Percentiles rank a stretch among this genome's conserved stretches.
Evolutionary conservation across 2,888 invertebrate genomes (phyloP).

Genomic region (Malthinus flaveolus): DNA sequence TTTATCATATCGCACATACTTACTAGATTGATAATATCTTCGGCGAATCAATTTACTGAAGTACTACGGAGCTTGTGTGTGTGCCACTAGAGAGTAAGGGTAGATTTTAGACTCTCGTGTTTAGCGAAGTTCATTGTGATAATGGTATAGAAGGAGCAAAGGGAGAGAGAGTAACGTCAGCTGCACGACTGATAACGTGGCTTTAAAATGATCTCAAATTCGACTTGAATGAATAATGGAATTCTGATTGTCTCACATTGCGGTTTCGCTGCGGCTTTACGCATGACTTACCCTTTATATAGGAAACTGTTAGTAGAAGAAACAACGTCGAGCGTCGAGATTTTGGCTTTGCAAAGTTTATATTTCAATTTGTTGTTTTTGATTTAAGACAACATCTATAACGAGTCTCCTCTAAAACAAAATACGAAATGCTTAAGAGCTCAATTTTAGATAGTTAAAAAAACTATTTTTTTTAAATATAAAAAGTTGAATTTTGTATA

Average conservation of each 20-base stretch:
- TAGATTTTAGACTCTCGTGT: conserved; percentile 10
- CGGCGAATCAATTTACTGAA: not conserved
- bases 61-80: not conserved
- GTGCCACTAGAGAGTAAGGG: conserved; percentile 18
- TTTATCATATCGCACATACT: too few species aligned
- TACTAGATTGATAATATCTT: too few species aligned
- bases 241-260: conserved; percentile 29
- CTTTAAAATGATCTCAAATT: conserved; percentile 28
- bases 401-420: too few species aligned
- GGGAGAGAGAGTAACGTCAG: conserved; percentile 21
- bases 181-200: conserved; percentile 28
- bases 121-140: conserved; percentile 28
- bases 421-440: too few species aligned
- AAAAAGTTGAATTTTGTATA: too few species aligned
- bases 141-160: conserved; percentile 15
- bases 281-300: conserved; percentile 19
- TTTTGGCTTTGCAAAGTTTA: conserved; percentile 1
- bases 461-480: too few species aligned
- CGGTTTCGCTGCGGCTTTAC: conserved; percentile 20
- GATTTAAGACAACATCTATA: not conserved
- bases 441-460: too few species aligned
- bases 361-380: not conserved
- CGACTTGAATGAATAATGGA: conserved; percentile 30
- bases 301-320: conserved; percentile 11
- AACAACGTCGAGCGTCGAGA: conserved; percentile 16